Base-by-base conservation (phyloP, 2,888 invertebrate species). In the Amphipyra berbera region DNA sequence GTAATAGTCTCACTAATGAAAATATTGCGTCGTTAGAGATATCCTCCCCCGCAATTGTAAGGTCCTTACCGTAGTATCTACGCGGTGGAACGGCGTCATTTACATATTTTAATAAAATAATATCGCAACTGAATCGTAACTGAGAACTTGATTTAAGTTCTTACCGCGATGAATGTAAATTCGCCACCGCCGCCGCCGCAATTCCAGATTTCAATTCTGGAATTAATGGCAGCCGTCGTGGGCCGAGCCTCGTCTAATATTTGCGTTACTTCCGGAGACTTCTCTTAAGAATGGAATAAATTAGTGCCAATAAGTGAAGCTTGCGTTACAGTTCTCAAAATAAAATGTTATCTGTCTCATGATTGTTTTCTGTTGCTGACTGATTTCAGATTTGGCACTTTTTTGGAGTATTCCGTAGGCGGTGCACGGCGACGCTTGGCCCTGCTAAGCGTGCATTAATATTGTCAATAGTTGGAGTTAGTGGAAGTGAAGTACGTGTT, bases 51-150 rank as follows among this genome's bases (percentile, higher is more conserved):
- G 87, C 90, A 91, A 90, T 91, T 88, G 90, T 90, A 88, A 89
- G 90, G 89, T 88, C 90, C 89, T 91, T 90, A 90, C 88, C 88
- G 87, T 89, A 89, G 90, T 90, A 90, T 90, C 90, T 89, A 84
- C 88, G 89, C 86, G 82, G 79, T 87, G 87, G 86, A 93, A 92
- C 88, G 90, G 88, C 89, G 86, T 89, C 92, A 94, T 95, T 94
- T 94, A 93, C 94, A 95, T 94, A 94, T 95, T 94, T 94, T 95
- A 94, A 94, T 95, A 94, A 94, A 95, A 95, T 94, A 93, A 94
- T 94, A 94, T 94, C 92, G 93, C 93, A 94, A 93, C 93, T 92
- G 95, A 95, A 94, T 94, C 92, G 94, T 94, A 93, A 94, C 94
- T 90, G 94, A 93, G 95, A 94, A 94, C 94, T 93, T 94, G 95